These are phyloP conservation scores for Callopanchax toddi DNA, from an alignment of 2,113 vertebrate species.

Conservation along the genomic window DNA sequence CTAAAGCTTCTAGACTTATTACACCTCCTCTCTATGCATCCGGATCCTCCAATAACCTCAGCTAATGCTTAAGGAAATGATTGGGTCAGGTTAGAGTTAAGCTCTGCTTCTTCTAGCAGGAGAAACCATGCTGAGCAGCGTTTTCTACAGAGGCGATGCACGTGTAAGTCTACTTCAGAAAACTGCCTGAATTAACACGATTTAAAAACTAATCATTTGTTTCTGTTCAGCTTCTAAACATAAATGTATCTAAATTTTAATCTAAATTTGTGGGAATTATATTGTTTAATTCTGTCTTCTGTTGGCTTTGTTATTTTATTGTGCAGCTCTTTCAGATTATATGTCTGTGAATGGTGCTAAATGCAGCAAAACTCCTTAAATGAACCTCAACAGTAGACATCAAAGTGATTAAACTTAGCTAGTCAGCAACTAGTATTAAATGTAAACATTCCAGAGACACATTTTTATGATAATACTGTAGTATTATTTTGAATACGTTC, in stretches of 20 bases:
- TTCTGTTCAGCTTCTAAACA: background rate
- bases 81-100: background rate
- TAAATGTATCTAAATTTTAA: background rate
- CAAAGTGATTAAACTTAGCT: background rate
- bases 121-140: background rate
- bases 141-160: background rate
- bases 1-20: background rate
- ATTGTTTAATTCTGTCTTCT: no score
- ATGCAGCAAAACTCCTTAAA: no score
- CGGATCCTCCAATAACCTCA: background rate
- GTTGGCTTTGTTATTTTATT: no score
- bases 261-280: no score
- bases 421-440: background rate
- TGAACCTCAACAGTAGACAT: background rate
- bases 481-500: no score
- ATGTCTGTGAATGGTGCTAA: no score
- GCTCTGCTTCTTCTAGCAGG: background rate
- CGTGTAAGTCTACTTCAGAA: background rate
- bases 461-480: no score
- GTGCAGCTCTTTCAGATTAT: no score
- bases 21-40: background rate
- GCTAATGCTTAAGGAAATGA: background rate
- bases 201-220: background rate
- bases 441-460: no score
- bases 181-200: background rate